Evolutionary conservation across 37 sponge, comb jelly and placozoan genomes (phyloP), one percentile per base, ranked within the genome.

Genomic region (Halichondria panicea): DNA sequence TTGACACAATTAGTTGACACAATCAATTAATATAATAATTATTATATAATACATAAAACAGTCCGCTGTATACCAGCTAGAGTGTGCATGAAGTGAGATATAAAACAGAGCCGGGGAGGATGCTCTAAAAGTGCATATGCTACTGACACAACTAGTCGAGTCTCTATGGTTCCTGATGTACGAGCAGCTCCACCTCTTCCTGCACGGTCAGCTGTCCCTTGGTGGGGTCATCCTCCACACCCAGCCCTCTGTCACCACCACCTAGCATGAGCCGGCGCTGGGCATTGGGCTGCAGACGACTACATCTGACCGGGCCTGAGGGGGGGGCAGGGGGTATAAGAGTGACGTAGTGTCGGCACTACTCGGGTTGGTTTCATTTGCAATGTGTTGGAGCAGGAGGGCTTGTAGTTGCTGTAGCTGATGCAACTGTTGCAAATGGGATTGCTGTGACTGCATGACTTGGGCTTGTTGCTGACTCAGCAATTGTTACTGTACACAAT

Each of bases 351-450:
- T 35, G 68, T 2, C 28, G 9, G 45, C 32, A 25, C 36, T 61
- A 44, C 64, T 30, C 6, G 76, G 27, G 3, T 53, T 28, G 48
- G 84, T 68, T 55, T 89, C 90, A 54, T 72, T 89, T 45, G 90
- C 73, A 31, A 89, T 54, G 70, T 89, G 90, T 38, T 89, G 90
- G 3, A 84, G 80, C 32, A 89, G 73, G 48, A 89, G 70, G 15
- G 85, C 70, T 54, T 90, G 91, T 22, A 85, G 77, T 42, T 84
- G 86, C 56, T 89, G 90, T 0, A 89, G 71, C 85, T 89, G 90
- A 55, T 84, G 85, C 39, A 89, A 40, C 74, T 89, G 90, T 43
- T 78, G 66, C 0, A 71, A 37, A 39, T 61, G 70, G 15, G 45
- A 13, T 30, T 43, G 31, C 52, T 86, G 87, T 11, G 82, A 43